Evolutionary conservation across 2,113 vertebrate genomes (phyloP), one percentile per base, ranked within the genome.

Genomic region (Hippopotamus amphibius): DNA sequence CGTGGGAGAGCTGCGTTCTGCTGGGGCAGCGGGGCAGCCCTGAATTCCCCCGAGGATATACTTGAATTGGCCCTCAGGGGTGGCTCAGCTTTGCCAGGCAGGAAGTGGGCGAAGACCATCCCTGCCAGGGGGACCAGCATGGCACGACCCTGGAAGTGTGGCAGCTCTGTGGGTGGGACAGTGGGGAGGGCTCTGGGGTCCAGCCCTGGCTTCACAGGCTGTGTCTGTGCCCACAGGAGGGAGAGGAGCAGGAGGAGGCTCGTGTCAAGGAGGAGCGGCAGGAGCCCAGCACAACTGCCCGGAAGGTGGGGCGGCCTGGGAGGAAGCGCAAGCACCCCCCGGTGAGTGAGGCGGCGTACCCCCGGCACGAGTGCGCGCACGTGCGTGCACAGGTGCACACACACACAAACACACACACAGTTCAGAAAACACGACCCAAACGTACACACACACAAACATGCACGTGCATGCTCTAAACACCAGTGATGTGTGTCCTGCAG

Each of bases 281-380:
- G 43, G 98, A 99, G 90, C 98, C 99, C 74, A 99, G 98, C 87
- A 98, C 98, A 77, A 98, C 99, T 69, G 97, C 98, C 72, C 99
- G 98, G 98, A 99, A 99, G 98, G 98, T 98, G 53, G 99, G 99
- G 98, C 99, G 99, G 96, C 99, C 99, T 4, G 99, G 99, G 95
- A 98, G 99, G 88, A 99, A 99, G 97, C 99, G 99, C 98, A 99
- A 99, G 97, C 99, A 99, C 82, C 98, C 99, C 46, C 98, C 98
- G 94, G 99, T 99, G 98, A 99, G 99, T 99, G 88, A 76, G 5
- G 9, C 0, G 9, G 2, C 7, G 2, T 6, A 30, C 5, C 76
- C 72, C 5, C 30, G 33, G 12, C 16, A 13, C 28, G 3, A 16
- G 4, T 3, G 0, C 21, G 0, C 16, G 2, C 48, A 13, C 1